Evolutionary conservation across 2,113 vertebrate species (phyloP), one percentile per base, ranked within the genome.

Genomic region (Thamnaconus septentrionalis): DNA sequence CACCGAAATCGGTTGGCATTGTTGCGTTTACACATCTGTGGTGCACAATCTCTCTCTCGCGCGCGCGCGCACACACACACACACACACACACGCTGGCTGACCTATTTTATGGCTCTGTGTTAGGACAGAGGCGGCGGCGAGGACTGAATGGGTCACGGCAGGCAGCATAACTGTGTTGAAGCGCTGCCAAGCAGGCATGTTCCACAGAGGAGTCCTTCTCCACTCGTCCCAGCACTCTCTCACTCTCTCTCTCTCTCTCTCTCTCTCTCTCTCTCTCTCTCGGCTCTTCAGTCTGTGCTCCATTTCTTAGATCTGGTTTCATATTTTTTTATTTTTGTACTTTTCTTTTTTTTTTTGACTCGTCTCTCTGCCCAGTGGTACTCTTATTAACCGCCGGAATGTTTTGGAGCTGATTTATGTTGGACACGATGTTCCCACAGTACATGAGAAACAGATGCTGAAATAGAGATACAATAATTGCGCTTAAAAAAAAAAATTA

Each of bases 31-130:
- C 64, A 63, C 62, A 75, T 66, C 42, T 66, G 73, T 60, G 1
- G 11, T 4, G 11, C 48, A 31, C 18, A 31, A 31, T 31, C 18
- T 31, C 18, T 31, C 18, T 31, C 18, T 31, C 18, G 42, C 40
- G 51, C 66, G 40, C 44, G 46, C 5, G 42, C 66, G 53, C 10
- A 31, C 5, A n/a, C 55, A 53, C 56, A 44, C 50, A 59, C 53
- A 41, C 12, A 46, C 40, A 54, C 66, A 42, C 44, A 48, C 5
- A 44, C 64, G 53, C 10, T 3, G 42, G 41, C 57, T 87, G 85
- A 82, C 86, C 85, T 87, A 88, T 73, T 87, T 89, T 66, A 49
- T 71, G 55, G 56, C 7, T 57, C 53, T 10, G 61, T 59, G 75
- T 18, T n/a, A 12, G 0, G 66, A 58, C 66, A 43, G 61, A 61